Percentiles rank a stretch among this genome's conserved stretches.
phyloP scores from a whole-genome alignment of 2,113 vertebrate species.

The Lophochroa leadbeateri region DNA sequence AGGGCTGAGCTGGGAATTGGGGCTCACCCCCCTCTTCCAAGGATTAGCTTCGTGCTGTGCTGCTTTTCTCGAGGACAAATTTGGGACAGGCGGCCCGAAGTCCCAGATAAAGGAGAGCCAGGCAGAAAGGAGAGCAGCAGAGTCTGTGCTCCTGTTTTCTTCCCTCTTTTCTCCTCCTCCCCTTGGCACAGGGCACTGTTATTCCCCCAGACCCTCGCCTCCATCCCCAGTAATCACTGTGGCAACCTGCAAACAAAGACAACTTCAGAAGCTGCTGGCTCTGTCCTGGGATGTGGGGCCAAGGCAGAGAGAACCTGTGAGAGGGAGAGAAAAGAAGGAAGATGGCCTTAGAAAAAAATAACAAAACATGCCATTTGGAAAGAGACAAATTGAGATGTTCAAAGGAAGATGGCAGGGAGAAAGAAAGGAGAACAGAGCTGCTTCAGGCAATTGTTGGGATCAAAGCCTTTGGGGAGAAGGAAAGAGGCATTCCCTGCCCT shows the following conservation, averaged over 20 bases:
- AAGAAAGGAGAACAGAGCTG: slow-evolving; percentile 29
- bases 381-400: slow-evolving; percentile 65
- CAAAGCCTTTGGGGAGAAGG: slow-evolving; percentile 40
- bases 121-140: neutral
- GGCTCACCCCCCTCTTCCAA: neutral
- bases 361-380: neutral
- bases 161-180: neutral
- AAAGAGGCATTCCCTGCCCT: slow-evolving; percentile 35
- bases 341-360: slow-evolving; percentile 18
- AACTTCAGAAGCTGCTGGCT: slow-evolving; percentile 9
- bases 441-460: slow-evolving; percentile 24
- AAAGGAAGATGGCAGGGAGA: slow-evolving; percentile 48
- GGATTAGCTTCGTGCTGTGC: neutral
- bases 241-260: slow-evolving; percentile 38
- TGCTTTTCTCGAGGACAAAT: neutral
- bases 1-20: neutral
- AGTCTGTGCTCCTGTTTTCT: neutral
- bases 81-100: slow-evolving; percentile 3
- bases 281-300: neutral
- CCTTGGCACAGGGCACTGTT: slow-evolving; percentile 14
- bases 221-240: slow-evolving; percentile 4
- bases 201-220: neutral
- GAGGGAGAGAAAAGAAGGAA: slow-evolving; percentile 40
- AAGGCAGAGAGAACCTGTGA: neutral
- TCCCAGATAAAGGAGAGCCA: neutral